Evolutionary conservation across 2,888 invertebrate species (phyloP).

Genomic region (Hermodice carunculata): DNA sequence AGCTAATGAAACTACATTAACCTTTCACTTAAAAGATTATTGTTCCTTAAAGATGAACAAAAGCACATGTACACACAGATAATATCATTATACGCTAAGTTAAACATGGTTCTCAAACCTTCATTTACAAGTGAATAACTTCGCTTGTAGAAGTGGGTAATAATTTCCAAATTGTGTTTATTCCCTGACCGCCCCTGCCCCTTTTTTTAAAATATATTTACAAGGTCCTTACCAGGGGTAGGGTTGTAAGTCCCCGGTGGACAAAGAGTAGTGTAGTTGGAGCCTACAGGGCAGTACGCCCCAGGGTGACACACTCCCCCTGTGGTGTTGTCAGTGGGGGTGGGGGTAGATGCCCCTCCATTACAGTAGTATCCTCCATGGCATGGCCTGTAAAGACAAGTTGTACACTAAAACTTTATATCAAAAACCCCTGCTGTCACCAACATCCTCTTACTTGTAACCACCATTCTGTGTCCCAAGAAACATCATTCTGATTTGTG

Average conservation of each 20-base stretch:
- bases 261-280: conserved; percentile 49
- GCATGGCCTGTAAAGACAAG: too few relatives aligned
- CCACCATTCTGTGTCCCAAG: not conserved
- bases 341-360: conserved; percentile 54
- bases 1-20: too few relatives aligned
- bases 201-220: not conserved
- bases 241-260: conserved; percentile 63
- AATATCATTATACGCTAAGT: too few relatives aligned
- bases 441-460: conserved; percentile 15
- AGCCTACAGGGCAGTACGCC: conserved; percentile 57
- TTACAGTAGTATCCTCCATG: conserved; percentile 61
- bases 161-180: too few relatives aligned
- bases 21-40: too few relatives aligned
- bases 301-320: conserved; percentile 62
- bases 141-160: too few relatives aligned
- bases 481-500: not conserved
- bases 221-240: conserved; percentile 49
- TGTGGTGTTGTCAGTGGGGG: conserved; percentile 52
- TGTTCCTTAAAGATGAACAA: too few relatives aligned
- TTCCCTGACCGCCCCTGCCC: not conserved
- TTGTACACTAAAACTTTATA: too few relatives aligned
- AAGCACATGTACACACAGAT: too few relatives aligned
- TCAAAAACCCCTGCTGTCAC: conserved; percentile 29
- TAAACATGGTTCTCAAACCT: too few relatives aligned
- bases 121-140: too few relatives aligned